These are phyloP conservation scores for Fragum fragum DNA, from an alignment of 2,888 invertebrate genomes.

Conservation along the genomic window DNA sequence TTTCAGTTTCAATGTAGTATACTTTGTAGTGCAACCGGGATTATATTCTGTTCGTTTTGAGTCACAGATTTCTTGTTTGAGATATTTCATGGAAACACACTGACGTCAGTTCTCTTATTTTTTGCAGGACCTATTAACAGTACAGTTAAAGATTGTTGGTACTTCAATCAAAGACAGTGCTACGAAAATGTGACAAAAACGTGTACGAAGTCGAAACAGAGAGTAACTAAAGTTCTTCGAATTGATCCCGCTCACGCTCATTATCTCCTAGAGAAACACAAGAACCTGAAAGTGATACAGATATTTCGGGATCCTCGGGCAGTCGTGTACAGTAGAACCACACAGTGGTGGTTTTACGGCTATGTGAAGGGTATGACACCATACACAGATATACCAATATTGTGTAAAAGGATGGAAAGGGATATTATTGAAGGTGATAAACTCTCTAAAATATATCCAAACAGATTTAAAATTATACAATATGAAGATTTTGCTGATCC, in stretches of 20 bases:
- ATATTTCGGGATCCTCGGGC: conserved; percentile 1
- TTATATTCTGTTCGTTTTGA: no score
- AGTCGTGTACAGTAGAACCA: neutral
- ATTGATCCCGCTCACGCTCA: neutral
- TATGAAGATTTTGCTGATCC: neutral
- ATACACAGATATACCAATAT: neutral
- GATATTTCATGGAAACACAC: no score
- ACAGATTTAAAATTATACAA: conserved; percentile 7
- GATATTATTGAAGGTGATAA: neutral
- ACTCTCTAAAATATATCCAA: neutral
- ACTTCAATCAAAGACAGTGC: neutral
- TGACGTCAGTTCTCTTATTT: no score
- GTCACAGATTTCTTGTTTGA: no score
- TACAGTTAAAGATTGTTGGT: neutral
- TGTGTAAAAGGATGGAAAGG: neutral
- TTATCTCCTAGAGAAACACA: neutral
- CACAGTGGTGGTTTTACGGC: neutral
- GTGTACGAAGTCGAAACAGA: neutral
- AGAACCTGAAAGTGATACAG: neutral
- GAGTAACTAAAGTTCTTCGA: neutral
- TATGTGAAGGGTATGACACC: neutral
- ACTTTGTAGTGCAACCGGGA: no score
- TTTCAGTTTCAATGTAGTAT: no score
- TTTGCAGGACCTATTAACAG: neutral
- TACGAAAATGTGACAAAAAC: neutral